phyloP scores from a whole-genome alignment of 2,888 invertebrate species.

The Harpagoxenus sublaevis region DNA sequence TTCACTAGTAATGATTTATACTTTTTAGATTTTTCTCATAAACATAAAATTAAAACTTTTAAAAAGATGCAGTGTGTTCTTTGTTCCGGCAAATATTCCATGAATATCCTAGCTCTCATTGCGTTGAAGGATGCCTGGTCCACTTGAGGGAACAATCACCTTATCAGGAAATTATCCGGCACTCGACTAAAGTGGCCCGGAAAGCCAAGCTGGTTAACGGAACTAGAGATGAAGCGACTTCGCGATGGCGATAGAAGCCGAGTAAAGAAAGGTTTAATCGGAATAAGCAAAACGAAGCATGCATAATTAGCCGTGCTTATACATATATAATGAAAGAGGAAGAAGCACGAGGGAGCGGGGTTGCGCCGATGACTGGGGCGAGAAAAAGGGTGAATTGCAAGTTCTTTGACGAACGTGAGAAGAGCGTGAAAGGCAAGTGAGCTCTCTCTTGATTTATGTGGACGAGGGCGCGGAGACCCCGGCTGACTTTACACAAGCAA shows the following conservation, averaged over 20 bases:
- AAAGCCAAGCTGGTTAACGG: conserved; percentile 56
- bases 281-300: conserved; percentile 66
- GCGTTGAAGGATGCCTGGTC: conserved; percentile 18
- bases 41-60: conserved; percentile 3
- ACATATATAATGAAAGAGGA: conserved; percentile 64
- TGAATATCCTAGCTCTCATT: conserved; percentile 15
- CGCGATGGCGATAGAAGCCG: not conserved
- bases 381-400: conserved; percentile 12
- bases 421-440: conserved; percentile 51
- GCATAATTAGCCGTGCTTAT: conserved; percentile 74
- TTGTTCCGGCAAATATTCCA: conserved; percentile 26
- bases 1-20: not conserved
- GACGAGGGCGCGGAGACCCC: not conserved
- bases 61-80: not conserved
- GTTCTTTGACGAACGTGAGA: conserved; percentile 55
- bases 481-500: conserved; percentile 41
- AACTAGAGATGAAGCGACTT: conserved; percentile 26
- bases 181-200: conserved; percentile 74
- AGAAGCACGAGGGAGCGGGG: conserved; percentile 22
- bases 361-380: not conserved
- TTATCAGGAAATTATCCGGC: conserved; percentile 75
- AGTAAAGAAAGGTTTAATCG: conserved; percentile 65
- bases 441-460: conserved; percentile 65
- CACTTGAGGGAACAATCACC: conserved; percentile 69
- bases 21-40: not conserved